Percentiles rank a stretch among this genome's conserved stretches.
Conservation (phyloP, 2,888 invertebrate genomes). For the Siphlonurus alternatus region DNA sequence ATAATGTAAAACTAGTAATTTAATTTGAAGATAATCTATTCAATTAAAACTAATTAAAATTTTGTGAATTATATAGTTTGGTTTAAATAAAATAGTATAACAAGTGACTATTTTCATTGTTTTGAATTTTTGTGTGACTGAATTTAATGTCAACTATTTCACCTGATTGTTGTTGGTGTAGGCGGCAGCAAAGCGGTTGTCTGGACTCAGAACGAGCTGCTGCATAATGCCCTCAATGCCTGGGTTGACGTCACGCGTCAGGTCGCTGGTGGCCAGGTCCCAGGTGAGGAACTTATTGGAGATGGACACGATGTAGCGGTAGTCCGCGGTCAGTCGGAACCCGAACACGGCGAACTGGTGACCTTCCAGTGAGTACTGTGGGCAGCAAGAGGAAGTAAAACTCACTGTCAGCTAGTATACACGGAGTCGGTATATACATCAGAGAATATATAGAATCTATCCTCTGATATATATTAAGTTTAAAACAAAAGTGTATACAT, state of each 20-base stretch:
- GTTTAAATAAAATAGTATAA: no score
- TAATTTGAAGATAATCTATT: no score
- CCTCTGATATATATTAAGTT: not conserved
- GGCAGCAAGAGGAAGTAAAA: no score
- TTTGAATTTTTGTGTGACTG: no score
- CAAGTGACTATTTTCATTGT: no score
- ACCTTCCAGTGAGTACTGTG: slow-evolving; percentile 86
- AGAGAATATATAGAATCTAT: not conserved
- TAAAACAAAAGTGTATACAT: not conserved
- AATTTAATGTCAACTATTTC: no score
- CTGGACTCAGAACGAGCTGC: slow-evolving; percentile 76
- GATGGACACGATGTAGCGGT: slow-evolving; percentile 85
- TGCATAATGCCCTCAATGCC: slow-evolving; percentile 94
- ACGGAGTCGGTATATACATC: no score
- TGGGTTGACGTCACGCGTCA: slow-evolving; percentile 83
- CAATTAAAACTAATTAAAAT: no score
- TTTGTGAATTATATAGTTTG: no score
- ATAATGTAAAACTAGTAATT: no score
- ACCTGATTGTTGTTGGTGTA: slow-evolving; percentile 91
- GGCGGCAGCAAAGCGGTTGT: slow-evolving; percentile 91
- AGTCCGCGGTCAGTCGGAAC: slow-evolving; percentile 75
- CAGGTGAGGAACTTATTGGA: slow-evolving; percentile 95
- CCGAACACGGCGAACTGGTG: slow-evolving; percentile 96
- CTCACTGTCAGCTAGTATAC: no score
- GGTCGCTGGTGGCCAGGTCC: slow-evolving; percentile 89